phyloP scores from a whole-genome alignment of 2,797 vertebrate species.

The Enteromius thamalakanensis region DNA sequence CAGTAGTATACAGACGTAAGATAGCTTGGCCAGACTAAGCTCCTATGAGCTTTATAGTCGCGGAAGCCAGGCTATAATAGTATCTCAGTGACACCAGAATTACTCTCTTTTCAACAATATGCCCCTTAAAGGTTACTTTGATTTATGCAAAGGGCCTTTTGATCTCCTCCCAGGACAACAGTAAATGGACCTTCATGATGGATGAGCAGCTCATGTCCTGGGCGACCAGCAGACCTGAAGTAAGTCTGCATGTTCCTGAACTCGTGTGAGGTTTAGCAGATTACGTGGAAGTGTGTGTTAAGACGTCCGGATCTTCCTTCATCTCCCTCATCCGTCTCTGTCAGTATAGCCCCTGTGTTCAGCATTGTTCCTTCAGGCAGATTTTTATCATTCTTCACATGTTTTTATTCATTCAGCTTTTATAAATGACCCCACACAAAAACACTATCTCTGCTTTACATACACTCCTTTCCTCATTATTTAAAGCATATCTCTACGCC shows the following conservation, averaged over 20 bases:
- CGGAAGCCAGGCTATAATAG: neutral
- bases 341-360: conserved; percentile 18
- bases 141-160: neutral
- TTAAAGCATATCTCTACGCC: neutral
- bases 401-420: conserved; percentile 25
- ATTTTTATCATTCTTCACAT: conserved; percentile 9
- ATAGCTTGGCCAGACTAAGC: too few relatives aligned
- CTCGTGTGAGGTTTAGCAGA: conserved; percentile 22
- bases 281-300: conserved; percentile 25
- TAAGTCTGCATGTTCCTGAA: conserved; percentile 56
- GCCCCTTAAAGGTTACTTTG: neutral
- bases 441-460: neutral
- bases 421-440: conserved; percentile 11
- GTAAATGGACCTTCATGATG: conserved; percentile 85
- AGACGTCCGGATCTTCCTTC: neutral
- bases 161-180: conserved; percentile 76
- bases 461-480: neutral
- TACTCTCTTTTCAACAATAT: neutral
- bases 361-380: conserved; percentile 16
- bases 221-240: conserved; percentile 83
- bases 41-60: too few relatives aligned
- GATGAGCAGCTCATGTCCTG: conserved; percentile 85
- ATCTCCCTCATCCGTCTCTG: conserved; percentile 35
- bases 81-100: neutral
- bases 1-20: too few relatives aligned